A percentile compares a stretch with the other conserved stretches of the same genome.
Evolutionary conservation across 2,888 invertebrate genomes (phyloP).

Genomic region (Dyspetes luteomarginatus): DNA sequence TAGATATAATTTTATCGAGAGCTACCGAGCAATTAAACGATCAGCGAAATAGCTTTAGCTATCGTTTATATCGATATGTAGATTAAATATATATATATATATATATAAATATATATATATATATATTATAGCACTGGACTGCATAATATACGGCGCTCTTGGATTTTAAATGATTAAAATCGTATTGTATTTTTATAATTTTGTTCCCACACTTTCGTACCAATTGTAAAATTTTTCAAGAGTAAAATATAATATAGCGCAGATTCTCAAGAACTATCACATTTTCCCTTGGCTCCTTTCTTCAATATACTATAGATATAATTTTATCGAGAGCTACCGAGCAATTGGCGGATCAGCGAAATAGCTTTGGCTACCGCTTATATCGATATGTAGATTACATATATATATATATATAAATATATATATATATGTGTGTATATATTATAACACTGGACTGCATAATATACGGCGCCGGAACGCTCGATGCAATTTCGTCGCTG

Average conservation of each 20-base stretch:
- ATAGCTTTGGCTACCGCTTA: constrained; percentile 22
- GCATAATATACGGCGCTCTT: not conserved
- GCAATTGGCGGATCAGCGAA: constrained; percentile 19
- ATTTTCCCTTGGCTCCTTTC: constrained; percentile 20
- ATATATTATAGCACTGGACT: too few relatives aligned
- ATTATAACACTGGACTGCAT: constrained; percentile 32
- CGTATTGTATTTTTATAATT: not conserved
- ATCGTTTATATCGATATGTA: too few relatives aligned
- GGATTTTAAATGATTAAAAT: not conserved
- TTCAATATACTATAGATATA: constrained; percentile 29
- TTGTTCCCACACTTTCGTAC: not conserved
- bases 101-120: too few relatives aligned
- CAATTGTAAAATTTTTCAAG: not conserved
- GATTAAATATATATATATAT: too few relatives aligned
- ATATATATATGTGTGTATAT: constrained; percentile 20
- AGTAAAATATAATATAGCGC: constrained; percentile 36
- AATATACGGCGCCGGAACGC: constrained; percentile 60
- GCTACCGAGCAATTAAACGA: too few relatives aligned
- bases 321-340: constrained; percentile 54
- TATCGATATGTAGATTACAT: not conserved
- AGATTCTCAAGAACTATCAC: constrained; percentile 8
- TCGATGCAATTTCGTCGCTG: constrained; percentile 66
- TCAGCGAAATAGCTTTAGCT: too few relatives aligned
- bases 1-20: too few relatives aligned
- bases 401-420: constrained; percentile 20